A percentile compares a stretch with the other conserved stretches of the same genome.
Conservation (phyloP, 37 sponge, comb jelly and placozoan genomes). For the Mnemiopsis leidyi region DNA sequence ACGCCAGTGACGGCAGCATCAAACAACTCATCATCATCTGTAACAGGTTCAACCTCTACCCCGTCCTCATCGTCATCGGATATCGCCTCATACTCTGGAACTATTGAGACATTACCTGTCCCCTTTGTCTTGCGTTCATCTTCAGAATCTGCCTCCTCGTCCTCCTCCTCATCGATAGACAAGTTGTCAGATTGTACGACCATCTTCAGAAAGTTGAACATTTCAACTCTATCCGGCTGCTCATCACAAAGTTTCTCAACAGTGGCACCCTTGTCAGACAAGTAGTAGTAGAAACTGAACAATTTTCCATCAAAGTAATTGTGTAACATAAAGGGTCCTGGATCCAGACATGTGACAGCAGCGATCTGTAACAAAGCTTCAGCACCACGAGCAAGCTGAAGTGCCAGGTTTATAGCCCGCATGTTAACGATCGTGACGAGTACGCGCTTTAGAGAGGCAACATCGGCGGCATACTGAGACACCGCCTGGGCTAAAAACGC, state of each 20-base stretch:
- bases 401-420: not conserved
- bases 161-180: not conserved
- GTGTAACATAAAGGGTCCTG: conserved; percentile 7
- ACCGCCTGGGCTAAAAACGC: conserved; percentile 47
- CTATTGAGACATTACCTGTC: not conserved
- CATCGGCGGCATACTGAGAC: conserved; percentile 13
- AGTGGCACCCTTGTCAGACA: not conserved
- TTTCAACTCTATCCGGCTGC: conserved; percentile 9
- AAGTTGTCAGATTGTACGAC: not conserved
- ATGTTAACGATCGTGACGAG: conserved; percentile 35
- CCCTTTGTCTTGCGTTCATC: not conserved
- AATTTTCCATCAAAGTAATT: conserved; percentile 45
- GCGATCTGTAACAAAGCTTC: conserved; percentile 36
- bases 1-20: not conserved
- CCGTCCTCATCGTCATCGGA: not conserved
- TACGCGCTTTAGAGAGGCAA: not conserved
- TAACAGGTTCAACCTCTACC: conserved; percentile 32
- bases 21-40: not conserved
- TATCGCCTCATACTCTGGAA: conserved; percentile 4
- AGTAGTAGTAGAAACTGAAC: conserved; percentile 56
- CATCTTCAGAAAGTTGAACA: conserved; percentile 58
- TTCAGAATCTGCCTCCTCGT: not conserved
- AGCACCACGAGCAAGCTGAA: not conserved
- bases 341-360: not conserved
- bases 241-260: conserved; percentile 47